A percentile compares a stretch with the other conserved stretches of the same genome.
phyloP scores from a whole-genome alignment of 2,113 vertebrate species.

The Callorhinus ursinus region DNA sequence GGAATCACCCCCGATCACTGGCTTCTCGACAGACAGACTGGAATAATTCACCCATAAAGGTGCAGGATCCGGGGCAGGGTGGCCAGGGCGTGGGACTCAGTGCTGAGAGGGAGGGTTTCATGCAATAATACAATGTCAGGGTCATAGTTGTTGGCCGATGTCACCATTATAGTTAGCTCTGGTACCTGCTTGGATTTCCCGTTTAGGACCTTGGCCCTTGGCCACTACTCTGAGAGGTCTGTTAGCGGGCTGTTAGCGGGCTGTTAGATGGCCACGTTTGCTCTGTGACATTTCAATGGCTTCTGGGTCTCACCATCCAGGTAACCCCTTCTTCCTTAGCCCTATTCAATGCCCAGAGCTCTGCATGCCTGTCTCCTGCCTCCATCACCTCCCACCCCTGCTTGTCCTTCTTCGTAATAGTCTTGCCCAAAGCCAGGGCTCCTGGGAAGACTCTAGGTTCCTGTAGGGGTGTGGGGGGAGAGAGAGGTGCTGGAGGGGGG shows the following conservation, averaged over 20 bases:
- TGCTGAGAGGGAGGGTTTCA: background rate
- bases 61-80: background rate
- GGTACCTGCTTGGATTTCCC: background rate
- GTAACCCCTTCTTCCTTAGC: background rate
- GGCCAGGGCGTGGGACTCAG: background rate
- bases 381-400: fast-evolving
- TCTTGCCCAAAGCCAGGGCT: background rate
- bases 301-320: background rate
- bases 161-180: background rate
- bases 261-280: background rate
- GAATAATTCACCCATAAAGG: background rate
- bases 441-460: background rate
- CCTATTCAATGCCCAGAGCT: background rate
- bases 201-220: background rate
- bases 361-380: background rate
- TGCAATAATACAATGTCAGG: fast-evolving
- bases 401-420: too few relatives aligned
- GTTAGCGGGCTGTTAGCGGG: fast-evolving
- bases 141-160: background rate
- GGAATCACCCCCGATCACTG: background rate
- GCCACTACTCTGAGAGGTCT: background rate
- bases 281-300: background rate
- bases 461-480: background rate
- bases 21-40: too few relatives aligned
- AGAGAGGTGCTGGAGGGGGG: too few relatives aligned